phyloP scores from a whole-genome alignment of 2,113 vertebrate species.

The Microcebus tavaratra region DNA sequence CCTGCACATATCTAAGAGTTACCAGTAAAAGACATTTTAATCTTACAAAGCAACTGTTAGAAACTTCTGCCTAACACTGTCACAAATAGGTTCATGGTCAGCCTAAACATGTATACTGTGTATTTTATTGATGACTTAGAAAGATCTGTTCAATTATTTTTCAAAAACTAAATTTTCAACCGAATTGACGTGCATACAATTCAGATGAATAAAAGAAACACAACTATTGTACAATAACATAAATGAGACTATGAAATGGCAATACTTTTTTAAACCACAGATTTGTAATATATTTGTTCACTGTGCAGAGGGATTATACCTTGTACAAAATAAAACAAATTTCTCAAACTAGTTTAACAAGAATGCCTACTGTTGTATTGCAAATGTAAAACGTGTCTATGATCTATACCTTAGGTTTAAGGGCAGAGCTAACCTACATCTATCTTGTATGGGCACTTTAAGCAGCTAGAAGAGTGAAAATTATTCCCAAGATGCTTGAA shows the following conservation, averaged over 20 bases:
- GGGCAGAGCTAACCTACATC: conserved; percentile 6
- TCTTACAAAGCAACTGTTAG: conserved; percentile 36
- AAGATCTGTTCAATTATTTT: conserved; percentile 55
- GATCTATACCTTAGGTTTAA: conserved; percentile 23
- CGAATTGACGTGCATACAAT: conserved; percentile 71
- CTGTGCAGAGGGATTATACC: conserved; percentile 78
- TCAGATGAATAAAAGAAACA: conserved; percentile 65
- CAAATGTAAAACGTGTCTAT: conserved; percentile 30
- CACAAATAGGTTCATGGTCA: conserved; percentile 68
- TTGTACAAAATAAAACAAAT: conserved; percentile 88
- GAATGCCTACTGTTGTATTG: conserved; percentile 56
- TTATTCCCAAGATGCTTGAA: conserved; percentile 32
- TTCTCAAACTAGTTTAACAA: conserved; percentile 76
- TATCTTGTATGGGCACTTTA: conserved; percentile 48
- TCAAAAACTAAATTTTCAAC: conserved; percentile 74
- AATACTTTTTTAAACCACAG: conserved; percentile 88
- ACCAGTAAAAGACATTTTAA: conserved; percentile 27
- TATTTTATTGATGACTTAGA: conserved; percentile 37
- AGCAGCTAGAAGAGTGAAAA: conserved; percentile 33
- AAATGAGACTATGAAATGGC: conserved; percentile 82
- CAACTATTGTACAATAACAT: conserved; percentile 66
- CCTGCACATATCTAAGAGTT: conserved; percentile 40
- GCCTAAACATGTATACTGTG: conserved; percentile 34
- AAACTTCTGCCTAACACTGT: conserved; percentile 49
- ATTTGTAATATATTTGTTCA: conserved; percentile 89